These are phyloP conservation scores for Papilio aristodemus DNA, from an alignment of 1,140 invertebrate species.

Conservation along the genomic window DNA sequence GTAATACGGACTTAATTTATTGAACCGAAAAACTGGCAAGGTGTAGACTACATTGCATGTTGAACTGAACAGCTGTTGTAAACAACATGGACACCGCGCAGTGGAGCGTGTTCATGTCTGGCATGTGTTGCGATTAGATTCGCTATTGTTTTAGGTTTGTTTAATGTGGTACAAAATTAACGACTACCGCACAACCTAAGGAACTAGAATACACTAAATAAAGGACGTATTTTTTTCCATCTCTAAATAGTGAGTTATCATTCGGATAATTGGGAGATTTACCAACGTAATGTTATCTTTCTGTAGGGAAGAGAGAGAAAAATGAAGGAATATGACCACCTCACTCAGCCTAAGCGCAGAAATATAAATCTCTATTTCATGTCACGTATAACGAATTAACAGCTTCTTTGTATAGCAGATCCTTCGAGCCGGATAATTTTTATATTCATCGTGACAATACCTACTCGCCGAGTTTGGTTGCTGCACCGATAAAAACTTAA, in stretches of 20 bases:
- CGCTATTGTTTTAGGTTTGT: slow-evolving; percentile 3
- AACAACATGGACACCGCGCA: slow-evolving; percentile 3
- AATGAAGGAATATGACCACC: too few species aligned
- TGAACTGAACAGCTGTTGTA: slow-evolving; percentile 17
- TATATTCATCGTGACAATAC: background rate
- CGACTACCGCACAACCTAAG: background rate
- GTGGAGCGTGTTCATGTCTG: background rate
- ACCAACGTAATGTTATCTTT: too few species aligned
- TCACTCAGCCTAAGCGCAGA: background rate
- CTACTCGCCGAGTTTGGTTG: slow-evolving; percentile 3
- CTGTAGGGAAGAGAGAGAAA: too few species aligned
- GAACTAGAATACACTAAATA: background rate
- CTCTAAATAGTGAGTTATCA: too few species aligned
- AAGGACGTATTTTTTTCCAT: too few species aligned
- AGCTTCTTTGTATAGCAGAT: background rate
- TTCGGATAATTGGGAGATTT: too few species aligned
- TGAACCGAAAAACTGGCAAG: slow-evolving; percentile 14
- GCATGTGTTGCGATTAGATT: background rate
- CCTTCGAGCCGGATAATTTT: slow-evolving; percentile 5
- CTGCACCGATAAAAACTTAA: slow-evolving; percentile 21
- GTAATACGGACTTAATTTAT: background rate
- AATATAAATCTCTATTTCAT: background rate
- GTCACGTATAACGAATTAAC: background rate
- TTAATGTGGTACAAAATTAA: background rate
- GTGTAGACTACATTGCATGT: slow-evolving; percentile 21